Percentiles rank a stretch among this genome's conserved stretches.
Evolutionary conservation across 2,888 invertebrate genomes (phyloP).

Genomic region (Melieria crassipennis): DNA sequence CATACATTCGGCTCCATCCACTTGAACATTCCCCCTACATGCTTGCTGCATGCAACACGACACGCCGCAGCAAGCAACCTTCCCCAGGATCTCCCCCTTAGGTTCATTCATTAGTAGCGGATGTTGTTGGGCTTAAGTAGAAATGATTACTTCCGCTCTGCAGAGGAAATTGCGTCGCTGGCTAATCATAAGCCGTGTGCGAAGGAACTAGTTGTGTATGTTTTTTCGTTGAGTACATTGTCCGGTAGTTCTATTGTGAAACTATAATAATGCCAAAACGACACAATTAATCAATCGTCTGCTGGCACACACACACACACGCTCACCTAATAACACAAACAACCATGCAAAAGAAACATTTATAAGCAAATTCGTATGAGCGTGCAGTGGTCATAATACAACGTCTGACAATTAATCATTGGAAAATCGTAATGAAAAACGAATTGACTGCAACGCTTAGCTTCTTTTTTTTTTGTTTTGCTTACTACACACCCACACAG

Average conservation of each 20-base stretch:
- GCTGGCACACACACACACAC: not conserved
- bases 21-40: too few relatives aligned
- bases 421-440: not conserved
- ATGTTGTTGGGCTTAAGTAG: not conserved
- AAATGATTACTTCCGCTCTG: slow-evolving; percentile 12
- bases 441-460: not conserved
- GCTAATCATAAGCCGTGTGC: not conserved
- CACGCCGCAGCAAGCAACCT: not conserved
- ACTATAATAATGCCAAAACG: not conserved
- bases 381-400: not conserved
- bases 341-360: not conserved
- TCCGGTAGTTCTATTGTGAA: too few relatives aligned
- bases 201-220: too few relatives aligned
- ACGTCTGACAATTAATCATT: not conserved
- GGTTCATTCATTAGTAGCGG: not conserved
- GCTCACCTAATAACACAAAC: not conserved
- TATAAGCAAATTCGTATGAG: not conserved
- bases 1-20: too few relatives aligned
- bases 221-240: too few relatives aligned
- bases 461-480: not conserved
- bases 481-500: not conserved
- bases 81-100: not conserved
- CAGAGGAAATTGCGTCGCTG: not conserved
- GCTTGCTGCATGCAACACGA: not conserved
- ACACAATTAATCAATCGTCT: not conserved